Conservation (phyloP, 53 echinoderm and acorn worm genomes). For the Mesocentrotus franciscanus region DNA sequence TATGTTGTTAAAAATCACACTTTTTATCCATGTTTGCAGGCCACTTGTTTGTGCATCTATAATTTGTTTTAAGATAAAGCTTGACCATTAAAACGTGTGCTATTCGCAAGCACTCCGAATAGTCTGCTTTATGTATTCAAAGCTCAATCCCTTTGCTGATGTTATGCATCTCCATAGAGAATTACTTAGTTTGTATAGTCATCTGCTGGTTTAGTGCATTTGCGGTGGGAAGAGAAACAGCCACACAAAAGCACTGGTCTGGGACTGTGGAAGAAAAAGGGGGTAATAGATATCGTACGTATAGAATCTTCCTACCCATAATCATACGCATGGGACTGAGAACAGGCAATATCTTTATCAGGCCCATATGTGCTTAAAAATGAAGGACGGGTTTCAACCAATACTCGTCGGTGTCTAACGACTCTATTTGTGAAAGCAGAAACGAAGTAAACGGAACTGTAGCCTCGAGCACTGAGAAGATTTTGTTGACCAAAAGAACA, state of each 20-base stretch:
- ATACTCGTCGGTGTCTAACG: slow-evolving; percentile 20
- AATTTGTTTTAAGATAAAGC: neutral
- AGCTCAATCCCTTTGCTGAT: neutral
- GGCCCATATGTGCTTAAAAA: neutral
- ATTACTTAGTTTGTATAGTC: neutral
- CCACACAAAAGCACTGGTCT: neutral
- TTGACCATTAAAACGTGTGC: neutral
- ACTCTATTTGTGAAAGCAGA: slow-evolving; percentile 43
- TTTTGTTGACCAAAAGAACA: slow-evolving; percentile 54
- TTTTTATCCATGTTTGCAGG: neutral
- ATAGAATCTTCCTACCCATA: neutral
- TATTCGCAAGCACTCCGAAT: neutral
- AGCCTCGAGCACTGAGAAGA: slow-evolving; percentile 22
- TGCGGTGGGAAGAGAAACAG: neutral
- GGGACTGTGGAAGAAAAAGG: neutral
- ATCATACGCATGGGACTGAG: neutral
- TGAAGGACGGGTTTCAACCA: neutral
- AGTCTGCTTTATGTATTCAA: neutral
- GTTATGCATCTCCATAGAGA: neutral
- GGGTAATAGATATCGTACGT: neutral
- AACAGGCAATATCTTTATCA: neutral
- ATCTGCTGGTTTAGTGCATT: neutral
- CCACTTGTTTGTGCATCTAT: neutral
- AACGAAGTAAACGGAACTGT: slow-evolving; percentile 55
- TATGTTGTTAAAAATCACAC: too few species aligned